Evolutionary conservation across 1,140 invertebrate species (phyloP).

Genomic region (Drosophila elegans): DNA sequence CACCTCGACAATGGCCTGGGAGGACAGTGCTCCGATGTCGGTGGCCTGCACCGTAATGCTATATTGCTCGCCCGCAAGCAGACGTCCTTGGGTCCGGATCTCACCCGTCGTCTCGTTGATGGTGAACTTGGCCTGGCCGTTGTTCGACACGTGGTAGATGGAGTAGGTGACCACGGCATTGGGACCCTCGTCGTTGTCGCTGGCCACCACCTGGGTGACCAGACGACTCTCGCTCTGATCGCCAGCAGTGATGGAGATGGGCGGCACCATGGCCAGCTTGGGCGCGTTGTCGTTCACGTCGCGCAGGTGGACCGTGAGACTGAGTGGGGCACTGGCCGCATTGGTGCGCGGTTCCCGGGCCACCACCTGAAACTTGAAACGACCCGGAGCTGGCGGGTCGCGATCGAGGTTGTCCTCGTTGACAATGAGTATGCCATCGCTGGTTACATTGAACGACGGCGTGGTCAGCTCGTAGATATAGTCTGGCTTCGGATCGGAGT

Average conservation of each 20-base stretch:
- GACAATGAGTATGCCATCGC: constrained; percentile 90
- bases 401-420: constrained; percentile 93
- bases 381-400: constrained; percentile 93
- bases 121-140: constrained; percentile 93
- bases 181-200: constrained; percentile 93
- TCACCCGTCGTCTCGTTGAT: constrained; percentile 92
- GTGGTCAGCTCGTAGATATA: constrained; percentile 95
- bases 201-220: constrained; percentile 92
- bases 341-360: constrained; percentile 91
- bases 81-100: constrained; percentile 90
- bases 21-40: constrained; percentile 89
- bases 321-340: constrained; percentile 92
- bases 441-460: constrained; percentile 92
- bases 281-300: constrained; percentile 95
- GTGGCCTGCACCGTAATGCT: constrained; percentile 93
- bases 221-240: constrained; percentile 88
- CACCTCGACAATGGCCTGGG: constrained; percentile 94
- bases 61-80: constrained; percentile 94
- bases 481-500: constrained; percentile 89
- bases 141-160: constrained; percentile 95
- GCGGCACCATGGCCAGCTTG: constrained; percentile 90
- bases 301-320: constrained; percentile 90
- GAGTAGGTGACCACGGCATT: constrained; percentile 93
- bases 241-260: constrained; percentile 92
- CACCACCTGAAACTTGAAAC: constrained; percentile 92